Base-by-base conservation (phyloP, 2,797 vertebrate species). In the Sebastes vulpes region DNA sequence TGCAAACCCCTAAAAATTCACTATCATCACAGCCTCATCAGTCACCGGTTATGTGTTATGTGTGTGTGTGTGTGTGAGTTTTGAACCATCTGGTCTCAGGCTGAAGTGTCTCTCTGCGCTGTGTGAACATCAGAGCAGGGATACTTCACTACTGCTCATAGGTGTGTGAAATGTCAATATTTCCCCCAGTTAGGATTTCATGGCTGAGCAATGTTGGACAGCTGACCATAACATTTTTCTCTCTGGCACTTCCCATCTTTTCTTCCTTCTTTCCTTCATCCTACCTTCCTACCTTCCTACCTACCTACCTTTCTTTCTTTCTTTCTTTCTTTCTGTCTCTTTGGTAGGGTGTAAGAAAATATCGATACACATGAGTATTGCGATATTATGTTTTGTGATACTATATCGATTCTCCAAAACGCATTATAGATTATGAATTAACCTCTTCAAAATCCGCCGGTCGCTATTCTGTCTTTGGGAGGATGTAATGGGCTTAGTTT, bases 131-230 rank as follows among this genome's bases (percentile, higher is more conserved):
- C 83, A 81, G 80, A 86, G 42, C 52, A 78, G 81, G 65, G 67
- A 82, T 75, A 53, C 79, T 89, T 89, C 81, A 79, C 79, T 69
- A 84, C 78, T 82, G 90, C 77, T 89, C 85, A 89, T 29, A 92
- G 88, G 89, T 89, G 89, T 90, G 89, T 92, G 85, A 94, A 90
- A 92, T 91, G 73, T 82, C 84, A 86, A 86, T 58, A 89, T 88
- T 87, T 91, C 82, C 84, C 72, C 31, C n/a, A 78, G 79, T 79
- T 69, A 82, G 28, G 75, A 82, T 86, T 89, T 88, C 65, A 92
- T 86, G 69, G 87, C 63, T 73, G 73, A 67, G 48, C 64, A 85
- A 53, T 80, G 25, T 83, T 79, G 75, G 76, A 82, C 75, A 67
- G 63, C 77, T 82, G 82, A 86, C 21, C 67, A 53, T 57, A 71